A percentile compares a stretch with the other conserved stretches of the same genome.
Evolutionary conservation across 2,888 invertebrate species (phyloP).

Genomic region (Philereme transversata): DNA sequence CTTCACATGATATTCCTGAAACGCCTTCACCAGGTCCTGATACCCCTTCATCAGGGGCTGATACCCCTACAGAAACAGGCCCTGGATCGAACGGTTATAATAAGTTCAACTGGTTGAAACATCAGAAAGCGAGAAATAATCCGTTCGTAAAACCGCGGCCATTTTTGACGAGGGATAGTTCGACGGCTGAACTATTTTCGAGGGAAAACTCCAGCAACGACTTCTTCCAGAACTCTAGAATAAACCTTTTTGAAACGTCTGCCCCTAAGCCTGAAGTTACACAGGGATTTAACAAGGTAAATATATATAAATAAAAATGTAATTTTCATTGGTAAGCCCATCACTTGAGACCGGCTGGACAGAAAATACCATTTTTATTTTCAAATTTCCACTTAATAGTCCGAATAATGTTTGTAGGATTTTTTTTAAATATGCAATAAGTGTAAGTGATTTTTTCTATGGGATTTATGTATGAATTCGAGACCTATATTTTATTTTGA

Average conservation of each 20-base stretch:
- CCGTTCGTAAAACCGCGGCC: conserved; percentile 72
- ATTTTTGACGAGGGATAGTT: conserved; percentile 70
- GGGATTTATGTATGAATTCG: too few relatives aligned
- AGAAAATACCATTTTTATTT: too few relatives aligned
- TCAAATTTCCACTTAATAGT: too few relatives aligned
- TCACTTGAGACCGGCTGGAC: too few relatives aligned
- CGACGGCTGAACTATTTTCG: conserved; percentile 69
- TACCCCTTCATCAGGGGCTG: conserved; percentile 27
- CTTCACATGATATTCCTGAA: conserved; percentile 56
- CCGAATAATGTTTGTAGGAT: too few relatives aligned
- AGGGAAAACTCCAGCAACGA: conserved; percentile 73
- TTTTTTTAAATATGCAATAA: too few relatives aligned
- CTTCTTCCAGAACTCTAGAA: conserved; percentile 73
- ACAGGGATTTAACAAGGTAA: conserved; percentile 64
- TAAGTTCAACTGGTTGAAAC: conserved; percentile 73
- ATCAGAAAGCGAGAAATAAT: conserved; percentile 62
- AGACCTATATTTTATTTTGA: too few relatives aligned
- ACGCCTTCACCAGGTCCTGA: conserved; percentile 48
- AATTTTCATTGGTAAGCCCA: too few relatives aligned
- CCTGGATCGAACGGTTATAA: conserved; percentile 40
- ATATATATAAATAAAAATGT: too few relatives aligned
- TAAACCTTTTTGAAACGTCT: conserved; percentile 72
- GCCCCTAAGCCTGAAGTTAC: conserved; percentile 67
- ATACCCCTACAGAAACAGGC: conserved; percentile 4
- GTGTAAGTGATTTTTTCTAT: too few relatives aligned